Conservation (phyloP, 2,888 invertebrate species). For the Tenthredo amoena region DNA sequence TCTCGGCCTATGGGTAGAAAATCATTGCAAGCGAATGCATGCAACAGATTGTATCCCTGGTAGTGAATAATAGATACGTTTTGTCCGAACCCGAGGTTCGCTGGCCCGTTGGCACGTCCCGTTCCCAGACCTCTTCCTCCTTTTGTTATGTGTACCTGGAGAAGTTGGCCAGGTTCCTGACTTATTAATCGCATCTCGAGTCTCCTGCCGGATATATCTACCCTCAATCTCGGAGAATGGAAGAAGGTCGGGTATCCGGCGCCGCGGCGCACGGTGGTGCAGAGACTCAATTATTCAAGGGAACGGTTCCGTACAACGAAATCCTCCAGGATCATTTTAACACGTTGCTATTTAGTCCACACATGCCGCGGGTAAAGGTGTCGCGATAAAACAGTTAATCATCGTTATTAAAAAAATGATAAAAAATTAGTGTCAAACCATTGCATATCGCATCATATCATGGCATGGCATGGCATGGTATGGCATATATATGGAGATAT, state of each 20-base stretch:
- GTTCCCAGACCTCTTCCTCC: neutral
- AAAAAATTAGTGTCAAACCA: neutral
- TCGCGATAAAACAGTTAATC: too few relatives aligned
- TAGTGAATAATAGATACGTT: slow-evolving; percentile 63
- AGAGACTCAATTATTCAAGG: slow-evolving; percentile 68
- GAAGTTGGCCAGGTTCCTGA: slow-evolving; percentile 30
- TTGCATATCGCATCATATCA: neutral
- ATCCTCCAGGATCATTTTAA: neutral
- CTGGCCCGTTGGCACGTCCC: slow-evolving; percentile 43
- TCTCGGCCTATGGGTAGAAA: neutral
- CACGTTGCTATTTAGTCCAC: neutral
- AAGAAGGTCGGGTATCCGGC: slow-evolving; percentile 75
- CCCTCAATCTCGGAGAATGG: slow-evolving; percentile 76
- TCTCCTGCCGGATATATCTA: slow-evolving; percentile 66
- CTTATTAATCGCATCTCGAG: slow-evolving; percentile 46
- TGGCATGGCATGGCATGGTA: neutral
- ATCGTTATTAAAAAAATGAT: neutral
- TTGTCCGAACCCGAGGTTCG: slow-evolving; percentile 27
- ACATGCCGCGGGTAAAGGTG: too few relatives aligned
- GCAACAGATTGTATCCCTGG: slow-evolving; percentile 65
- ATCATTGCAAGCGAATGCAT: slow-evolving; percentile 44
- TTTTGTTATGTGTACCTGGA: slow-evolving; percentile 23
- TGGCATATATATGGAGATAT: neutral
- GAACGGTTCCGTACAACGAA: neutral
- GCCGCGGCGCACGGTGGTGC: slow-evolving; percentile 45